These are phyloP conservation scores for Rhagonycha lutea DNA, from an alignment of 2,888 invertebrate genomes.

Conservation along the genomic window DNA sequence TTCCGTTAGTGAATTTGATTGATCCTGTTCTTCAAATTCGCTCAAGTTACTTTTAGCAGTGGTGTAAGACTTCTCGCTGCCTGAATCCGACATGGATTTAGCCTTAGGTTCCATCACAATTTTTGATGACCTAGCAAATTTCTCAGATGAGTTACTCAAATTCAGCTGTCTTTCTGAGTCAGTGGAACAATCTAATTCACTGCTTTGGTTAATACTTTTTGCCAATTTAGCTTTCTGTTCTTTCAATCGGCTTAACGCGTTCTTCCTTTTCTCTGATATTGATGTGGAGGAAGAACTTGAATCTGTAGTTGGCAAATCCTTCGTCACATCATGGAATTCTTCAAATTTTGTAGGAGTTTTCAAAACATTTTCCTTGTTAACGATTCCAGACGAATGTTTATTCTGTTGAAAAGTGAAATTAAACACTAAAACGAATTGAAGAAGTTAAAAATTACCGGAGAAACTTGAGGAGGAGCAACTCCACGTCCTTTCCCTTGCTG, in stretches of 20 bases:
- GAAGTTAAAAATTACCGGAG: background rate
- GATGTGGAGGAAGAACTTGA: background rate
- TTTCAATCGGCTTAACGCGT: background rate
- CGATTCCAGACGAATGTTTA: background rate
- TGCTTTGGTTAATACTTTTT: background rate
- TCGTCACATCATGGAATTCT: too few species aligned
- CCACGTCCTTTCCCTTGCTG: background rate
- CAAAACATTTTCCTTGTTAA: background rate
- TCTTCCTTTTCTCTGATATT: background rate
- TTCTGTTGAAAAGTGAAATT: background rate
- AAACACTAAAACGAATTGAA: background rate
- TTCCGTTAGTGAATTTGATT: background rate
- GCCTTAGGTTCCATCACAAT: background rate
- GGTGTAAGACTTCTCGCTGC: background rate
- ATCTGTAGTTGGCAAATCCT: background rate
- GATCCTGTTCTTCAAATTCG: too few species aligned
- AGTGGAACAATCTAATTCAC: background rate
- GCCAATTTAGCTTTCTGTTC: background rate
- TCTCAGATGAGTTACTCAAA: background rate
- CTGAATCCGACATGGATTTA: background rate
- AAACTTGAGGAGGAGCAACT: background rate
- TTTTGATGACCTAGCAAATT: background rate
- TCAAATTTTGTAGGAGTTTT: background rate
- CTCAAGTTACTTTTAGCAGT: background rate
- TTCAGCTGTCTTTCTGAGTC: background rate